phyloP scores from a whole-genome alignment of 1,140 invertebrate species.

The Bursaphelenchus mucronatus region DNA sequence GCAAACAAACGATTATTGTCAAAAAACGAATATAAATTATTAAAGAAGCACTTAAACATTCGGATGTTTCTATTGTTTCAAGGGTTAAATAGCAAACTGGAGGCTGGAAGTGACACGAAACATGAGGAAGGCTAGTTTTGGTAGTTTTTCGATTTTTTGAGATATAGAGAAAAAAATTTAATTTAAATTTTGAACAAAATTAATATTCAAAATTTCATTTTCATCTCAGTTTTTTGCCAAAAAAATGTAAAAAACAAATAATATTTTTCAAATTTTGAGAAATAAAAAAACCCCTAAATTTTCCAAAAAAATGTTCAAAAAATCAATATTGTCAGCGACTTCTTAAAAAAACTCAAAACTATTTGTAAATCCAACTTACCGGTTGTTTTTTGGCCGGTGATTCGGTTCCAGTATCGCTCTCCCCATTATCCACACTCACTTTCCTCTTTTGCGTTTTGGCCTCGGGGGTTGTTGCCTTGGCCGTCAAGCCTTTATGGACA shows the following conservation, averaged over 20 bases:
- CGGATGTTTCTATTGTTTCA: too few species aligned
- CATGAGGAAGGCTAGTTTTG: too few species aligned
- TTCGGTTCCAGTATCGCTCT: slow-evolving; percentile 5
- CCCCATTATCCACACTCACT: slow-evolving; percentile 10
- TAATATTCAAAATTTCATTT: too few species aligned
- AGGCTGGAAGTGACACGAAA: too few species aligned
- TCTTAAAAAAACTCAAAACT: not conserved
- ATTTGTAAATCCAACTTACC: slow-evolving; percentile 22
- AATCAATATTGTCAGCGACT: not conserved
- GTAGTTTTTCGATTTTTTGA: too few species aligned
- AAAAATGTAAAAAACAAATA: slow-evolving; percentile 2
- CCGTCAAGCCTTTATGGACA: not conserved
- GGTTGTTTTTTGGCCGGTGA: slow-evolving; percentile 38
- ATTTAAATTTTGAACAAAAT: too few species aligned
- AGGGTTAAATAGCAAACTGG: too few species aligned
- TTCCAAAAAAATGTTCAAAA: too few species aligned
- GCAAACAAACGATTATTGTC: slow-evolving; percentile 13
- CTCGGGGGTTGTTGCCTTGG: slow-evolving; percentile 10
- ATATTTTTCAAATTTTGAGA: not conserved
- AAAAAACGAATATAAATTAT: not conserved
- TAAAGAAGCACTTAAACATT: not conserved
- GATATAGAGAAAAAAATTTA: too few species aligned
- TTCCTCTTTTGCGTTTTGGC: slow-evolving; percentile 21
- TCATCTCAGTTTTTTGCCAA: too few species aligned
- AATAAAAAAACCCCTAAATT: too few species aligned